Conservation (phyloP, 2,797 vertebrate species). For the Poeciliopsis paucimaculata region DNA sequence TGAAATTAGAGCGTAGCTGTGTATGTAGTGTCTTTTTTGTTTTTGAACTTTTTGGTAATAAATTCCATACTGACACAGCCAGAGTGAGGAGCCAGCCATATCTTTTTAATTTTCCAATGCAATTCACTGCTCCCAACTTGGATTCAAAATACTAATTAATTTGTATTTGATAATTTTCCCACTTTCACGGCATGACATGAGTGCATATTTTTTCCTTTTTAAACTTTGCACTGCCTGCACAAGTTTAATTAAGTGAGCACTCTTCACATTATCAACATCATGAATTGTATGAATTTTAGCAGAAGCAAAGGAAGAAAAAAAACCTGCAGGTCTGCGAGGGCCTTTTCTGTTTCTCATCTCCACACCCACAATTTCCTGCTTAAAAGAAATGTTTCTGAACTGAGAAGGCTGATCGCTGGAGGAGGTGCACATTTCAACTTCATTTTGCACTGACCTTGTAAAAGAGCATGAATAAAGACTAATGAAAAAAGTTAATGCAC, state of each 20-base stretch:
- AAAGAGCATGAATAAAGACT: conserved; percentile 66
- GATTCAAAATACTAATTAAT: conserved; percentile 83
- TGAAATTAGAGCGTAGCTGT: conserved; percentile 66
- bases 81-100: conserved; percentile 61
- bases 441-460: conserved; percentile 75
- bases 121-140: conserved; percentile 76
- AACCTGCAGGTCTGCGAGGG: conserved; percentile 50
- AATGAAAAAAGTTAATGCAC: conserved; percentile 64
- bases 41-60: conserved; percentile 71
- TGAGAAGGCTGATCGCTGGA: conserved; percentile 66
- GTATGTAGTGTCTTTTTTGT: conserved; percentile 54
- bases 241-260: conserved; percentile 83
- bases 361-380: conserved; percentile 61
- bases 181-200: conserved; percentile 77
- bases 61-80: conserved; percentile 60
- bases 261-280: conserved; percentile 69
- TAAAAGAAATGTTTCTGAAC: conserved; percentile 51
- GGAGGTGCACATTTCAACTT: conserved; percentile 73
- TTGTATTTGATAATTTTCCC: conserved; percentile 83
- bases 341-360: conserved; percentile 44
- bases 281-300: conserved; percentile 63
- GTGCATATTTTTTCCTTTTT: conserved; percentile 66
- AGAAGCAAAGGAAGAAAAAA: conserved; percentile 7
- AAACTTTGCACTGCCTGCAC: conserved; percentile 77
- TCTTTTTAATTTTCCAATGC: conserved; percentile 84